phyloP scores from a whole-genome alignment of 2,888 invertebrate genomes.

The Sphecodes monilicornis region DNA sequence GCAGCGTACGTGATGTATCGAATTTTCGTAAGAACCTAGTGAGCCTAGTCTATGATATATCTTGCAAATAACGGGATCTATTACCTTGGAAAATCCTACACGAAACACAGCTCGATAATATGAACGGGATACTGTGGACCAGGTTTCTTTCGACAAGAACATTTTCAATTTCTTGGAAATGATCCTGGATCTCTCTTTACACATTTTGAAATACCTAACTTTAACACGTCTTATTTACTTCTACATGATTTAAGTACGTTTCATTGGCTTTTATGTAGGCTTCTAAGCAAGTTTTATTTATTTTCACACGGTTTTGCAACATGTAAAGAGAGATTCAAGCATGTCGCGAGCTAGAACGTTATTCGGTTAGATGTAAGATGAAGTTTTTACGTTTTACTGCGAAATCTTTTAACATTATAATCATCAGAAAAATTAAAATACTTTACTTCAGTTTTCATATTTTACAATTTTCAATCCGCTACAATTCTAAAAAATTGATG shows the following conservation, averaged over 20 bases:
- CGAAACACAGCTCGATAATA: constrained; percentile 16
- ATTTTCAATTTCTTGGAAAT: background rate
- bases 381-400: too few species aligned
- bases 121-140: background rate
- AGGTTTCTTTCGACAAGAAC: background rate
- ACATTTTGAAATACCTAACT: too few species aligned
- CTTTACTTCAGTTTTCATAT: too few species aligned
- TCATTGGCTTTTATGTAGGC: background rate
- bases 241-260: background rate
- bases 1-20: constrained; percentile 53
- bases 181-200: background rate
- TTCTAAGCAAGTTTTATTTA: background rate
- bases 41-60: constrained; percentile 38
- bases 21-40: constrained; percentile 52
- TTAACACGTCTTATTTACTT: background rate
- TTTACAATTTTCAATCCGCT: too few species aligned
- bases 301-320: too few species aligned
- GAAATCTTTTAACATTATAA: too few species aligned
- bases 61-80: constrained; percentile 17
- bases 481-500: too few species aligned
- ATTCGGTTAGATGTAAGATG: too few species aligned
- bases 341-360: too few species aligned
- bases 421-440: too few species aligned
- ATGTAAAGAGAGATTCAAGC: too few species aligned
- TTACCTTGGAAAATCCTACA: constrained; percentile 1